Percentiles rank a stretch among this genome's conserved stretches.
Evolutionary conservation across 2,113 vertebrate genomes (phyloP).

Genomic region (Paedocypris sp.): DNA sequence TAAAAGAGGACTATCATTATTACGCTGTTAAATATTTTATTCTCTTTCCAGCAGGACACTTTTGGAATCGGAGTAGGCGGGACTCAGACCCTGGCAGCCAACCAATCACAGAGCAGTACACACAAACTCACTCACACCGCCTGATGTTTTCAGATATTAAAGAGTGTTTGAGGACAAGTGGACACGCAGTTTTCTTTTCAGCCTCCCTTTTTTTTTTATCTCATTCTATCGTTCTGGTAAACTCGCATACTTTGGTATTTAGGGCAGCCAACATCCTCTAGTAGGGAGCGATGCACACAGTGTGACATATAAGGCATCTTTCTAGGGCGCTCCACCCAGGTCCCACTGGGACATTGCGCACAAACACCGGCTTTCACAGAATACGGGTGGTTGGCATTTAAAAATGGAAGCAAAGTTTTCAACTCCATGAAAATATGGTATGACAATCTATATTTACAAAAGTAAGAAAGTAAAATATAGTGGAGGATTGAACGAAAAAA

Average conservation of each 20-base stretch:
- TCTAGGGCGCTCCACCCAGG: conserved; percentile 20
- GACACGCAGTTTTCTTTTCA: not conserved
- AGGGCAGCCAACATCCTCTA: conserved; percentile 23
- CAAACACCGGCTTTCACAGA: not conserved
- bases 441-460: too few relatives aligned
- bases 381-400: not conserved
- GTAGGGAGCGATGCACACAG: not conserved
- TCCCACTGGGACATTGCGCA: conserved; percentile 1
- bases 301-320: conserved; percentile 24
- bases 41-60: too few relatives aligned
- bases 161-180: conserved; percentile 7
- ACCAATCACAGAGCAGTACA: too few relatives aligned
- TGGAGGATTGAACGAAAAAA: too few relatives aligned
- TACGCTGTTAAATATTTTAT: not conserved
- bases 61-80: too few relatives aligned
- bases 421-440: too few relatives aligned
- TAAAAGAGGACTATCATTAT: not conserved
- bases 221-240: not conserved
- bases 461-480: too few relatives aligned
- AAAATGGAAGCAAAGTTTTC: not conserved
- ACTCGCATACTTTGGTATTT: conserved; percentile 21
- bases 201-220: not conserved
- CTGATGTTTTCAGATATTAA: too few relatives aligned
- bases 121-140: too few relatives aligned
- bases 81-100: too few relatives aligned